Percentiles rank a stretch among this genome's conserved stretches.
Conservation (phyloP, 2,113 vertebrate genomes). For the Centrocercus urophasianus region DNA sequence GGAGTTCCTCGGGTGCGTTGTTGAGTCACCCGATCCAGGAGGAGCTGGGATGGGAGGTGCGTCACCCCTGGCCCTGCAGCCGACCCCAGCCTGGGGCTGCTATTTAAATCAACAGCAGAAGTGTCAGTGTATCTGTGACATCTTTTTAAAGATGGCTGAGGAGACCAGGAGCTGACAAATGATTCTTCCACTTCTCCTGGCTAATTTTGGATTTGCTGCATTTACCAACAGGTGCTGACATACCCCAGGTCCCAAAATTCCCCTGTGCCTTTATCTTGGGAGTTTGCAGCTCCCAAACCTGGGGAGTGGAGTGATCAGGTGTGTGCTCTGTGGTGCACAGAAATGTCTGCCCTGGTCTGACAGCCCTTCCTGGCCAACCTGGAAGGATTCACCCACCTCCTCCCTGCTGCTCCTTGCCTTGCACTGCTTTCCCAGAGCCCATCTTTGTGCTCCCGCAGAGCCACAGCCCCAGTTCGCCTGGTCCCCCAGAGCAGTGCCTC, state of each 20-base stretch:
- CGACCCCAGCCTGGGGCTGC: conserved; percentile 41
- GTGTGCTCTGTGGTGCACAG: not conserved
- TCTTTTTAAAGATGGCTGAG: conserved; percentile 74
- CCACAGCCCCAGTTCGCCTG: not conserved
- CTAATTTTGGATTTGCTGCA: conserved; percentile 75
- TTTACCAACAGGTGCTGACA: conserved; percentile 68
- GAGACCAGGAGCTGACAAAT: conserved; percentile 72
- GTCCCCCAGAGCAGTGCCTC: not conserved
- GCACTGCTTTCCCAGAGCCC: too few relatives aligned
- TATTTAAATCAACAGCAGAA: conserved; percentile 79
- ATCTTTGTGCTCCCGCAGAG: not conserved
- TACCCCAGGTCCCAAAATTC: conserved; percentile 37
- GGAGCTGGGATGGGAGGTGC: conserved; percentile 60
- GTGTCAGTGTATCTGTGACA: conserved; percentile 68
- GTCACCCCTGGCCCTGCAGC: conserved; percentile 36
- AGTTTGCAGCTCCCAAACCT: not conserved
- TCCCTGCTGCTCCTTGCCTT: not conserved
- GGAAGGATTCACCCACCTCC: not conserved
- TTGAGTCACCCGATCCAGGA: conserved; percentile 71
- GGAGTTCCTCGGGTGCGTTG: conserved; percentile 78
- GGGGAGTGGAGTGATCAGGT: not conserved
- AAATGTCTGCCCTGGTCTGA: not conserved
- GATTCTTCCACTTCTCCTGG: conserved; percentile 71
- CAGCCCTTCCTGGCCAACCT: not conserved
- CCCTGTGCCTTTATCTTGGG: not conserved